Base-by-base conservation (phyloP, 2,797 vertebrate genomes). In the Lepilemur septentrionalis region DNA sequence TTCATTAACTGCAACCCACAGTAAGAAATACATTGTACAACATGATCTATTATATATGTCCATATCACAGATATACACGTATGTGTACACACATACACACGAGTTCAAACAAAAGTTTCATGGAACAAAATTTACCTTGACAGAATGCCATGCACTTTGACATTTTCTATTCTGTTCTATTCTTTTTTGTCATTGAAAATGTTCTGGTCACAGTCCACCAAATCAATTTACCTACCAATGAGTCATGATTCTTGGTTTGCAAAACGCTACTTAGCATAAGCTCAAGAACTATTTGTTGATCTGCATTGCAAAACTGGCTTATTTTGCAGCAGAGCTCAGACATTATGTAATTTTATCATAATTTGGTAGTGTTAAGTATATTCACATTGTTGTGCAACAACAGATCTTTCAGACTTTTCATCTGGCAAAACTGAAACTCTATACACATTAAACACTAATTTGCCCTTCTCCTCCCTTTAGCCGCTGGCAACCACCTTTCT, bases 311-410 rank as follows among this genome's bases (percentile, higher is more conserved):
- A 93, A 89, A 59, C 30, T 79, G 86, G 25, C n/a, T 92, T 75
- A 69, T 89, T 97, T 86, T 88, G 75, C 89, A 86, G 65, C 9
- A 35, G 76, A 73, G 38, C 65, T 93, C 82, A 95, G 93, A 83
- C 48, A 93, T 70, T 65, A 69, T 80, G 30, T 55, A 89, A 89
- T 86, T 95, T 87, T 65, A 73, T 65, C 28, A 4, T 43, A 81
- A 38, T 28, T 67, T 14, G 28, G 15, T 67, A 25, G 32, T 67
- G 14, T 84, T 84, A 84, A 84, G 32, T 52, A 50, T 84, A 38
- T 84, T 84, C 7, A 35, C 14, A 38, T 25, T 67, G 81, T 84
- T 84, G 46, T 50, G 63, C 5, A 67, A 38, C 14, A 67, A 28
- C 3, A 38, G 79, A 43, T 84, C 63, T 84, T 84, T 50, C 67